Percentiles rank a stretch among this genome's conserved stretches.
Conservation (phyloP, 2,888 invertebrate genomes). For the Perithous albicinctus region DNA sequence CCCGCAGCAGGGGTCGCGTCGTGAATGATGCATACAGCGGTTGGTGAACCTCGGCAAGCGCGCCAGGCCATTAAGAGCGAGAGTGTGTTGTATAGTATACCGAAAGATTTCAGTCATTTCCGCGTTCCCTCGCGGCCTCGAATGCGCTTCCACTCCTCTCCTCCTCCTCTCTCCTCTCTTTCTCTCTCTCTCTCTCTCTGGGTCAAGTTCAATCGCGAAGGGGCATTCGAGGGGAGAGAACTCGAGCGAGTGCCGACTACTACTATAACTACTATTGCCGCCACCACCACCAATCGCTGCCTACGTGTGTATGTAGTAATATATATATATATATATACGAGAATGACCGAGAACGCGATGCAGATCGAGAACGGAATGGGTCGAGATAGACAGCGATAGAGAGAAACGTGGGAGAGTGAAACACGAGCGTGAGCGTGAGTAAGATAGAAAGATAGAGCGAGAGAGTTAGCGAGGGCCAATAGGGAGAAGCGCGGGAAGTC, state of each 20-base stretch:
- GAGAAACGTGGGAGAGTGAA: slow-evolving; percentile 64
- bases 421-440: slow-evolving; percentile 58
- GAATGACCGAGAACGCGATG: slow-evolving; percentile 62
- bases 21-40: slow-evolving; percentile 29
- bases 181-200: slow-evolving; percentile 70
- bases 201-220: slow-evolving; percentile 80
- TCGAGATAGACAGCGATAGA: slow-evolving; percentile 55
- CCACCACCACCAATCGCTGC: slow-evolving; percentile 1
- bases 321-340: slow-evolving; percentile 39
- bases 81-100: slow-evolving; percentile 65
- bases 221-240: slow-evolving; percentile 62
- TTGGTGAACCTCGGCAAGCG: slow-evolving; percentile 45
- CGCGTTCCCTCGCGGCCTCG: slow-evolving; percentile 69
- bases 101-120: slow-evolving; percentile 79
- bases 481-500: slow-evolving; percentile 72
- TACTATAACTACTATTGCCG: slow-evolving; percentile 31
- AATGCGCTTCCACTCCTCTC: slow-evolving; percentile 40
- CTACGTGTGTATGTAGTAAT: too few relatives aligned
- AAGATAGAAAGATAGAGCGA: slow-evolving; percentile 49
- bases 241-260: slow-evolving; percentile 28
- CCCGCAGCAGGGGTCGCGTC: slow-evolving; percentile 1
- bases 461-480: slow-evolving; percentile 56
- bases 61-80: slow-evolving; percentile 76
- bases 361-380: slow-evolving; percentile 64
- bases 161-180: slow-evolving; percentile 19